phyloP scores from a whole-genome alignment of 2,113 vertebrate genomes.

The Poecile atricapillus region DNA sequence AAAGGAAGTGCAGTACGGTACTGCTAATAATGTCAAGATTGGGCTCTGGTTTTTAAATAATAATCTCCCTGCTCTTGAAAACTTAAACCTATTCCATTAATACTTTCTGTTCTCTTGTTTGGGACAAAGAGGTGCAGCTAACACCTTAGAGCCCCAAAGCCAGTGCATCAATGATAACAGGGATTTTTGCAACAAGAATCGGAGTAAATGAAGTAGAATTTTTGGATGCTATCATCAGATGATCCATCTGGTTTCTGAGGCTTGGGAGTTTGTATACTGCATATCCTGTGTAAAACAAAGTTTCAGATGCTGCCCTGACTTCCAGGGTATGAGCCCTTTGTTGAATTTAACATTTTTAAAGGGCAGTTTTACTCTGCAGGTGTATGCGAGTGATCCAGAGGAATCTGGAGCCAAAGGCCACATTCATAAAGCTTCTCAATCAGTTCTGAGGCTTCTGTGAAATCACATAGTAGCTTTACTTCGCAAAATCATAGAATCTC shows the following conservation, averaged over 20 bases:
- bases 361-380: not conserved
- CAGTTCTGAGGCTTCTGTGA: not conserved
- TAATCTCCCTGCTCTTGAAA: not conserved
- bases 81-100: not conserved
- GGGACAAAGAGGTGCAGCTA: not conserved
- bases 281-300: not conserved
- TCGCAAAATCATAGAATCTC: not conserved
- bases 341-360: not conserved
- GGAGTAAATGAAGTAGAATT: not conserved
- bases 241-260: not conserved
- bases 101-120: not conserved
- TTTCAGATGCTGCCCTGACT: not conserved
- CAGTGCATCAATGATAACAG: fast-evolving
- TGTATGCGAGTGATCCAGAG: not conserved
- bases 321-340: not conserved
- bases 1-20: not conserved
- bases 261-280: not conserved
- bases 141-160: not conserved
- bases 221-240: not conserved
- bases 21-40: not conserved
- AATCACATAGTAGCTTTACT: not conserved
- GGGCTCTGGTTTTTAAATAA: not conserved
- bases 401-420: not conserved
- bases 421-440: not conserved
- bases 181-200: not conserved